These are phyloP conservation scores for Tetragnatha versicolor DNA, from an alignment of 1,140 invertebrate species.

Conservation along the genomic window DNA sequence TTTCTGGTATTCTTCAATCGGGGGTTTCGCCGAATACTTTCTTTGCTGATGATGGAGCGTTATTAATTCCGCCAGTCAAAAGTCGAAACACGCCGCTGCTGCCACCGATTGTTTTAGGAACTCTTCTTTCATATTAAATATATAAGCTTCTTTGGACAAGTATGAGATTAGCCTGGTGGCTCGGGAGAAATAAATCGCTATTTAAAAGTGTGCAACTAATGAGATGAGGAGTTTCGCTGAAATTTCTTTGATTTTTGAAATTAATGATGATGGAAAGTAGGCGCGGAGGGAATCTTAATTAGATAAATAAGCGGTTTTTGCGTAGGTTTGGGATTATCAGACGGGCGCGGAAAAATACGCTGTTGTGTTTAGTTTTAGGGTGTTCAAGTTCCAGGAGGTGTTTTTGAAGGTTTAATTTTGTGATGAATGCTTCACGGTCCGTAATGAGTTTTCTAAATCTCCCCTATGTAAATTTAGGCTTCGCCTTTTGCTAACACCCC, in stretches of 20 bases:
- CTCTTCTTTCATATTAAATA: neutral
- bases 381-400: too few relatives aligned
- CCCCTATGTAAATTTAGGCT: too few relatives aligned
- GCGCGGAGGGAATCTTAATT: too few relatives aligned
- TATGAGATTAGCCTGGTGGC: neutral
- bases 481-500: too few relatives aligned
- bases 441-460: too few relatives aligned
- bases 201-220: slow-evolving; percentile 2
- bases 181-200: slow-evolving; percentile 22
- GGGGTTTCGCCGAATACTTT: slow-evolving; percentile 2
- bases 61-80: slow-evolving; percentile 33
- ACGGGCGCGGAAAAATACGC: too few relatives aligned
- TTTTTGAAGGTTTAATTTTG: too few relatives aligned
- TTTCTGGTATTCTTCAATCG: slow-evolving; percentile 12
- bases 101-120: neutral
- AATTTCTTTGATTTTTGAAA: neutral
- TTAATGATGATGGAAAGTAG: too few relatives aligned
- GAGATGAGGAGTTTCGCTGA: neutral
- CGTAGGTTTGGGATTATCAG: too few relatives aligned
- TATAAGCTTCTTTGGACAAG: neutral
- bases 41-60: neutral
- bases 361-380: too few relatives aligned
- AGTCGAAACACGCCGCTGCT: neutral
- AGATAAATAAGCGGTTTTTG: too few relatives aligned
- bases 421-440: too few relatives aligned